phyloP scores from a whole-genome alignment of 2,797 vertebrate species.

The Schizopygopsis pylzovi region DNA sequence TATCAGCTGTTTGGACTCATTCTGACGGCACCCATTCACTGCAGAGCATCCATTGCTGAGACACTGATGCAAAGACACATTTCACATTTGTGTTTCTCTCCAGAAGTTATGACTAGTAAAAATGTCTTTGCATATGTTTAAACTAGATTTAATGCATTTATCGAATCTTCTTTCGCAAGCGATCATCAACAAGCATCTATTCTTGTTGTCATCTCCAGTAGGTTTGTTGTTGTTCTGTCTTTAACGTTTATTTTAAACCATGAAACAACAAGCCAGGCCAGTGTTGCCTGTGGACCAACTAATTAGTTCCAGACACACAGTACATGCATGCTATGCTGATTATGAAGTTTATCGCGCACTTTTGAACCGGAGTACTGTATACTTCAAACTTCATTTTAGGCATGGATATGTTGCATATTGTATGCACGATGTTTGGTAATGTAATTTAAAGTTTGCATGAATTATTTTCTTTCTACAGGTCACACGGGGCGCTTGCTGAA shows the following conservation, averaged over 20 bases:
- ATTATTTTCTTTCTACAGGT: constrained; percentile 75
- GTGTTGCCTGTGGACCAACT: no score
- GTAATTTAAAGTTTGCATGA: background rate
- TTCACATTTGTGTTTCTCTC: background rate
- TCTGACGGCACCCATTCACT: background rate
- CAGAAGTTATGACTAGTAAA: background rate
- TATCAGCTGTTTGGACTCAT: no score
- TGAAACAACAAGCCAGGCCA: background rate
- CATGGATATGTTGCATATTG: background rate
- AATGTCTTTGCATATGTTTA: background rate
- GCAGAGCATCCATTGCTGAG: background rate
- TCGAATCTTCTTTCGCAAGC: background rate
- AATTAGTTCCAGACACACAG: background rate
- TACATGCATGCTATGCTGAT: background rate
- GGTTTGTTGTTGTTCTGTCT: background rate
- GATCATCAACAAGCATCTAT: background rate
- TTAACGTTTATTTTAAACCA: background rate
- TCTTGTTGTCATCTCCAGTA: background rate
- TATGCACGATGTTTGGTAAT: background rate
- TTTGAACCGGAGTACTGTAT: background rate
- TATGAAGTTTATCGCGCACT: background rate
- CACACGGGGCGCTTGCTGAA: constrained; percentile 95
- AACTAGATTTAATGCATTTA: background rate
- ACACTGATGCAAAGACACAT: no score
- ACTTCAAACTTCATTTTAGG: background rate